Percentiles rank a stretch among this genome's conserved stretches.
Evolutionary conservation across 2,113 vertebrate genomes (phyloP).

Genomic region (Lonchura striata): DNA sequence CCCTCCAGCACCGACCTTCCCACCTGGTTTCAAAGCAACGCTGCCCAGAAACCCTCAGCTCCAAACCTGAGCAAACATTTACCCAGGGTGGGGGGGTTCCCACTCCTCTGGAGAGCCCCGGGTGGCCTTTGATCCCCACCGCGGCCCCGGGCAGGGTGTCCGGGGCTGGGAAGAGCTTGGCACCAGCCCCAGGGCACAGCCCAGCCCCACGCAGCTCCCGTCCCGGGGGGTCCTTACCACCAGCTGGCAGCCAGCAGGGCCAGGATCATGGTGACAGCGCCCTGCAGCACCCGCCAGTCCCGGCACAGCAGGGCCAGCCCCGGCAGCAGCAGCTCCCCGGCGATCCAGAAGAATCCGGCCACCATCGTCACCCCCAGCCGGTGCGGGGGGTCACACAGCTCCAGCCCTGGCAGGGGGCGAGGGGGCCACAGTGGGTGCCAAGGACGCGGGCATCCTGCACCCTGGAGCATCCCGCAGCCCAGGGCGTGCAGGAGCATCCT

Average conservation of each 20-base stretch:
- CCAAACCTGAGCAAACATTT: conserved; percentile 40
- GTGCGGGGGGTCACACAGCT: conserved; percentile 82
- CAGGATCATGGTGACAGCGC: conserved; percentile 76
- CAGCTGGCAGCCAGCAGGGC: conserved; percentile 81
- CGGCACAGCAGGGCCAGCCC: conserved; percentile 77
- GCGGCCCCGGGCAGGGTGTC: background rate
- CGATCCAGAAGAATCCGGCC: conserved; percentile 80
- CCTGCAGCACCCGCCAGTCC: conserved; percentile 87
- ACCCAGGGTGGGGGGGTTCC: background rate
- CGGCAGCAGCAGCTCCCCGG: conserved; percentile 83
- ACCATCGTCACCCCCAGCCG: conserved; percentile 82
- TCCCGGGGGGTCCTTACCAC: conserved; percentile 75
- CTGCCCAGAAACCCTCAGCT: conserved; percentile 9
- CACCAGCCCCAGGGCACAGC: background rate
- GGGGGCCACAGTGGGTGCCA: background rate
- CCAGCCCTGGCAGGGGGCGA: conserved; percentile 76
- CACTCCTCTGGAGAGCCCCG: background rate
- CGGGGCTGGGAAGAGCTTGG: background rate
- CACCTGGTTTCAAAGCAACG: background rate
- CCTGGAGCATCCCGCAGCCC: too few species aligned
- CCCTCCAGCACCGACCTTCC: background rate
- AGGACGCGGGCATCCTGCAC: fast-evolving
- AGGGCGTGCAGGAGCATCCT: too few species aligned
- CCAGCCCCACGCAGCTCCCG: background rate
- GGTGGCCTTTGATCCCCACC: background rate